Evolutionary conservation across 2,797 vertebrate species (phyloP), one percentile per base, ranked within the genome.

Genomic region (Neosilurus mollespiculum): DNA sequence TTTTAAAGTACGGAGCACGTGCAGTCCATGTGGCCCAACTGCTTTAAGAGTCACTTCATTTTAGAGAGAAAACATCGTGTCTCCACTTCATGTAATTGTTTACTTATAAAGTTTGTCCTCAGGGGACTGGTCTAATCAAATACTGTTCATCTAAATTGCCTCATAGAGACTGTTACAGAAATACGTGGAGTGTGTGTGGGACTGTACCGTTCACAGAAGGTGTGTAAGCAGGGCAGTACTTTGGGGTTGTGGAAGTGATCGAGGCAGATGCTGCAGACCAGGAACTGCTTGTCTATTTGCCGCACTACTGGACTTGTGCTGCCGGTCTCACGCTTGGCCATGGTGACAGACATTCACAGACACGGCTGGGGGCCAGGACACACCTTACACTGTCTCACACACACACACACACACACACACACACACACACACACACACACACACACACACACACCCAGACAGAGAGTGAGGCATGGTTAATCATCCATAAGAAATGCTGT

Each of bases 231-330:
- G 83, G 97, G 97, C 84, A 98, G 94, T 82, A 98, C 97, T 91
- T 98, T 98, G 89, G 97, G 97, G 90, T 94, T 96, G 90, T 92
- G 91, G 90, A 97, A 98, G 81, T 95, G 96, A 90, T 99, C 97
- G 81, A 98, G 94, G 87, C 97, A 99, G 93, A 99, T 98, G 93
- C 97, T 97, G 94, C 97, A 99, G 75, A 99, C 95, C 90, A 99
- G 95, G 88, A 98, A 99, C 93, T 99, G 97, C 82, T 98, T 97
- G 94, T 98, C 97, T 92, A 98, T 98, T 89, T 98, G 97, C 87
- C 96, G 95, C 86, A 98, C 96, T 91, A 97, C 97, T 1, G 96
- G 97, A 90, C 97, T 97, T 91, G 96, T 93, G 90, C 94, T 94
- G 86, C 95, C 95, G 26, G 94, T 93, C 87, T 96, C 96, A 1